Percentiles rank a stretch among this genome's conserved stretches.
These are phyloP conservation scores for Gobio gobio DNA, from an alignment of 2,113 vertebrate species.

Conservation along the genomic window DNA sequence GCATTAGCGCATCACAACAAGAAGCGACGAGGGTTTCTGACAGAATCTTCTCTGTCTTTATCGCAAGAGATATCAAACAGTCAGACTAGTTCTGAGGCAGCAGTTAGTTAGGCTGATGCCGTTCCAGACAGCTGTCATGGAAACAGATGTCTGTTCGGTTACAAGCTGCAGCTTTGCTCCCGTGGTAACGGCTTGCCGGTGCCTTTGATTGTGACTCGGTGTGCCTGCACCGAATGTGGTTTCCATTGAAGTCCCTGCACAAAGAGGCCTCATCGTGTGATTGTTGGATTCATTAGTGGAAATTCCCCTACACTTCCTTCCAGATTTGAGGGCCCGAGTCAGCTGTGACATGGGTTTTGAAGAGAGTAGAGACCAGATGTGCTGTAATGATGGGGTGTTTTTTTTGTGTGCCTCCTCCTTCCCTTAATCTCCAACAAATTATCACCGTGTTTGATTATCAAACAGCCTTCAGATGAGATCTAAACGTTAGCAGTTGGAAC, in stretches of 20 bases:
- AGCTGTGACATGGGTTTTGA: slow-evolving; percentile 58
- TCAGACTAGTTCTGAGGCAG: slow-evolving; percentile 58
- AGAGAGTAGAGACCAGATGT: slow-evolving; percentile 55
- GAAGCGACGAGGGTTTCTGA: slow-evolving; percentile 35
- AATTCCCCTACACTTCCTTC: slow-evolving; percentile 52
- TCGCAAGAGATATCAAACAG: slow-evolving; percentile 55
- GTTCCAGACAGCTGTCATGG: slow-evolving; percentile 64
- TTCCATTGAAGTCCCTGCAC: slow-evolving; percentile 60
- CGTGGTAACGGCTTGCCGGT: slow-evolving; percentile 44
- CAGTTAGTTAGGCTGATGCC: slow-evolving; percentile 60
- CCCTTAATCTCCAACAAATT: slow-evolving; percentile 50
- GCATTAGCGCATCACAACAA: slow-evolving; percentile 54
- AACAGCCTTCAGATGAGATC: slow-evolving; percentile 17
- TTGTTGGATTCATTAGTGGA: slow-evolving; percentile 57
- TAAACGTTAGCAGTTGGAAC: slow-evolving; percentile 2
- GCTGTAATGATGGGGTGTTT: slow-evolving; percentile 55
- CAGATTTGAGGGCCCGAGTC: slow-evolving; percentile 56
- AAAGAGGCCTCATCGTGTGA: slow-evolving; percentile 50
- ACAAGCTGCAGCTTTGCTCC: slow-evolving; percentile 52
- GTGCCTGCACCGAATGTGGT: slow-evolving; percentile 51
- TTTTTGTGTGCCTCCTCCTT: slow-evolving; percentile 41
- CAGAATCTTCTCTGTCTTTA: slow-evolving; percentile 38
- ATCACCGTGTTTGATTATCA: slow-evolving; percentile 35
- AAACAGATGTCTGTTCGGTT: slow-evolving; percentile 63
- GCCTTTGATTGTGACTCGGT: slow-evolving; percentile 61